phyloP scores from a whole-genome alignment of 2,888 invertebrate genomes.

The Schrankia costaestrigalis region DNA sequence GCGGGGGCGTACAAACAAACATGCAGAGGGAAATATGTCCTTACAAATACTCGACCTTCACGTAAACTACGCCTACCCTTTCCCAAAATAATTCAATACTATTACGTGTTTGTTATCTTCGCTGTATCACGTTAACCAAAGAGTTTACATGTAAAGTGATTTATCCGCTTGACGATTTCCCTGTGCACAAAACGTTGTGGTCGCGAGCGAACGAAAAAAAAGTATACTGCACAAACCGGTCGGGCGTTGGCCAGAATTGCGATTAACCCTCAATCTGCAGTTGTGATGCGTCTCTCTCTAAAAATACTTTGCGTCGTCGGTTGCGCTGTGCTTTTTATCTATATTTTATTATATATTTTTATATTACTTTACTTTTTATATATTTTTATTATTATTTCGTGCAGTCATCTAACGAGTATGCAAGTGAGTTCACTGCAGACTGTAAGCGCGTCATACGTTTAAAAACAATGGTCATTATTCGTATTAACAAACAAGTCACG shows the following conservation, averaged over 20 bases:
- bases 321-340: conserved; percentile 18
- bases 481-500: conserved; percentile 49
- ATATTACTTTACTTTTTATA: too few relatives aligned
- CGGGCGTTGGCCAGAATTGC: conserved; percentile 63
- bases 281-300: conserved; percentile 50
- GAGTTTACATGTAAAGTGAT: conserved; percentile 38
- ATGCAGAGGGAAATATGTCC: conserved; percentile 40
- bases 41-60: conserved; percentile 42
- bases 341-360: too few relatives aligned
- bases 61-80: conserved; percentile 35
- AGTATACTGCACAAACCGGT: conserved; percentile 66
- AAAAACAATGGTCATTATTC: conserved; percentile 50
- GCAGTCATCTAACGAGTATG: conserved; percentile 23
- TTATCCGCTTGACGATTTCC: conserved; percentile 44
- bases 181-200: conserved; percentile 43
- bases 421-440: conserved; percentile 28
- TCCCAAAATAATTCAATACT: conserved; percentile 32
- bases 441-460: conserved; percentile 25
- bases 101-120: too few relatives aligned
- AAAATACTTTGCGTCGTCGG: conserved; percentile 45
- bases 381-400: too few relatives aligned
- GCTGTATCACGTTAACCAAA: conserved; percentile 15
- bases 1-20: conserved; percentile 47
- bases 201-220: conserved; percentile 41
- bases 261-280: conserved; percentile 63